Conservation (phyloP, 2,113 vertebrate species). For the Ellobius talpinus region DNA sequence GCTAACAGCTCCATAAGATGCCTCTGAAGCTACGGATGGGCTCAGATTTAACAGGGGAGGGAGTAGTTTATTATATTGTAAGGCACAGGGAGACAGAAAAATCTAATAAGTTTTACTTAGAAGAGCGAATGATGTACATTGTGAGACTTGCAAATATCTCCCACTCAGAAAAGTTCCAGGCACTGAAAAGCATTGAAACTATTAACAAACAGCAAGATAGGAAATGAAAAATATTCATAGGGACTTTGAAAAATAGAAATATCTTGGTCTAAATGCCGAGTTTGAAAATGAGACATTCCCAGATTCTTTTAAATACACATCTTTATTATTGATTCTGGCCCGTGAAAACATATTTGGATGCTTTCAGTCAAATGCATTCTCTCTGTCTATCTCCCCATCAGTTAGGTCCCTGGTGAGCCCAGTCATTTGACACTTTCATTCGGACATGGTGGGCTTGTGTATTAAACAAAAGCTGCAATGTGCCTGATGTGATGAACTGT, state of each 20-base stretch:
- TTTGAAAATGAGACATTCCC: constrained; percentile 69
- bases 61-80: constrained; percentile 49
- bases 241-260: constrained; percentile 69
- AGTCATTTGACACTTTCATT: constrained; percentile 94
- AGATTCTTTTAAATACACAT: constrained; percentile 64
- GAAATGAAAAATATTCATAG: constrained; percentile 78
- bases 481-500: constrained; percentile 95
- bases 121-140: constrained; percentile 59
- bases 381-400: constrained; percentile 81
- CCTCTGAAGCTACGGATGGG: neutral
- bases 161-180: constrained; percentile 54
- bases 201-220: constrained; percentile 70
- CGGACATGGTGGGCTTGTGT: constrained; percentile 91
- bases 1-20: neutral
- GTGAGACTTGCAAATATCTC: constrained; percentile 55
- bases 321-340: constrained; percentile 72
- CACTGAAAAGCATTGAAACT: constrained; percentile 67
- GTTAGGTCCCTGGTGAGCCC: constrained; percentile 82
- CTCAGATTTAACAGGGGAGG: neutral
- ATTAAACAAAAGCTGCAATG: constrained; percentile 93
- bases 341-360: constrained; percentile 71
- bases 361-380: constrained; percentile 79
- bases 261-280: constrained; percentile 60
- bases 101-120: constrained; percentile 68
- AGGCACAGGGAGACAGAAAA: constrained; percentile 43